Evolutionary conservation across 2,888 invertebrate species (phyloP), one percentile per base, ranked within the genome.

Genomic region (Cataglyphis livida): DNA sequence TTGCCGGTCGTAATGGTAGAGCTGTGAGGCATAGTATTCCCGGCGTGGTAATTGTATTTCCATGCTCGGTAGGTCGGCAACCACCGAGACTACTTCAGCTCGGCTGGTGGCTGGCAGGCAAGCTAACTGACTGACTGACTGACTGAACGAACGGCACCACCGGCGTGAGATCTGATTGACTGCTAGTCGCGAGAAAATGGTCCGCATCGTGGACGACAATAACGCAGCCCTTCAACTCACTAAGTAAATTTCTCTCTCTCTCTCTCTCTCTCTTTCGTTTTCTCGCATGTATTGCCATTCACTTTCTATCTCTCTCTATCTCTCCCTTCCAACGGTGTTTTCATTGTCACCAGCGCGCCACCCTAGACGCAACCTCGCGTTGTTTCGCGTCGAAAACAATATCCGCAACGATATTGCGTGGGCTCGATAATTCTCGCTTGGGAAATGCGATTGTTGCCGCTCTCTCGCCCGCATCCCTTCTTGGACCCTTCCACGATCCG

Each of bases 361-460:
- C 82, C 85, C 76, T 64, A 48, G 38, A 35, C 38, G 65, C 83
- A 84, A 82, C 81, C 41, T 68, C 74, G 71, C 70, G 83, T 83
- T 84, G 88, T 85, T 75, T 88, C 89, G 91, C 91, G 91, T 91
- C 88, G 90, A 92, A 79, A 93, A 94, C 94, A 94, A 94, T 94
- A 94, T 94, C 94, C 94, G 94, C 91, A 91, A 91, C 91, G 92
- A 93, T 93, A 94, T 94, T 94, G 93, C 94, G 91, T 91, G 91
- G 92, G 91, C 89, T 91, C 91, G 91, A 92, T 92, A 92, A 93
- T 94, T 93, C 93, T 89, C 91, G 62, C 81, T 90, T 90, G 91
- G 93, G 94, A 94, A 94, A 94, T 93, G 87, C 92, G 90, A 94
- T 94, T 94, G 94, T 93, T 93, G 88, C 90, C 84, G 89, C 90